Conservation (phyloP, 2,888 invertebrate genomes). For the Selenia dentaria region DNA sequence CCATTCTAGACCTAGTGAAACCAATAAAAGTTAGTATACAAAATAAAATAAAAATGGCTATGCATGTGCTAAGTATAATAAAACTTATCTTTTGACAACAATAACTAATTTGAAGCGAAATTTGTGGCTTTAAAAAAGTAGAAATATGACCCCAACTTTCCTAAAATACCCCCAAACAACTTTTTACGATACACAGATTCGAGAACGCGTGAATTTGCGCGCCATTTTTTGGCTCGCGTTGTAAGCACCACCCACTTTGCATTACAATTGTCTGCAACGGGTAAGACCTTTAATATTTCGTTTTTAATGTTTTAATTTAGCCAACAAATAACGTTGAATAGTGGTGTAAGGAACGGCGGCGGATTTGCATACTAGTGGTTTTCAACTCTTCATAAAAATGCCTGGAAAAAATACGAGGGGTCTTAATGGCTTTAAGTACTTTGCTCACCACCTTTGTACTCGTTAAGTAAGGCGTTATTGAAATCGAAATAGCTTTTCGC, state of each 20-base stretch:
- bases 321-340: constrained; percentile 77
- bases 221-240: constrained; percentile 50
- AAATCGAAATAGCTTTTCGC: constrained; percentile 32
- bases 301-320: constrained; percentile 76
- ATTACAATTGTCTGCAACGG: constrained; percentile 71
- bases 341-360: constrained; percentile 65
- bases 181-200: constrained; percentile 42
- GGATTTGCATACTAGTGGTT: constrained; percentile 72
- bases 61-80: no score
- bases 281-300: constrained; percentile 54
- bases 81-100: no score
- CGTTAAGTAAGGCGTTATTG: constrained; percentile 30
- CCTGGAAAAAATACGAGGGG: constrained; percentile 44
- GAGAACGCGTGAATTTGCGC: constrained; percentile 43
- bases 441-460: constrained; percentile 37
- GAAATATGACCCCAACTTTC: constrained; percentile 9
- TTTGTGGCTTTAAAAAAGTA: no score
- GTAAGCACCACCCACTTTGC: constrained; percentile 57
- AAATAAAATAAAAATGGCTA: no score
- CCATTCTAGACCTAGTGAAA: no score
- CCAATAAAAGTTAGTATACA: no score
- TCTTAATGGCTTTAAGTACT: constrained; percentile 39
- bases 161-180: constrained; percentile 33
- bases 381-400: constrained; percentile 54
- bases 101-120: no score